Evolutionary conservation across 2,888 invertebrate species (phyloP), one percentile per base, ranked within the genome.

Genomic region (Plagodis dolabraria): DNA sequence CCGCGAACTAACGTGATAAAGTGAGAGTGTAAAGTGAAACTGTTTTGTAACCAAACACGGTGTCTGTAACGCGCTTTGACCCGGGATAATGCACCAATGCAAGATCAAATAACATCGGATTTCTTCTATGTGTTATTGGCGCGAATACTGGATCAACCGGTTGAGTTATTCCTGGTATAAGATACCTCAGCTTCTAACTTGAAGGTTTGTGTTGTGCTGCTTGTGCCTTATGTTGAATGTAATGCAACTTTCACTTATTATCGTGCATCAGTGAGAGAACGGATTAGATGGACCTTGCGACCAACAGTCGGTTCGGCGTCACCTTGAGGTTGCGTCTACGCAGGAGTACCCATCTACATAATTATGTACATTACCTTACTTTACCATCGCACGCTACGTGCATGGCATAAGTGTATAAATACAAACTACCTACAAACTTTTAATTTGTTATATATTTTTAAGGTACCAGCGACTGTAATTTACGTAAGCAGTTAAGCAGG

Each of bases 11-110:
- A 73, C 75, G 79, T 74, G 71, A 73, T 54, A 74, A 22, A 79
- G 79, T 79, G 79, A 83, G 70, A 86, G 89, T 87, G 72, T 80
- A 78, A 85, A 87, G 89, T 91, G 88, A 88, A 85, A 86, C 71
- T 68, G 72, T 74, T 70, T 67, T 52, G 60, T 56, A 56, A 56
- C 53, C 52, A 48, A 56, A 56, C 56, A 56, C 60, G 43, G 47
- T 22, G 35, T 33, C 50, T 36, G 44, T 42, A 44, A 45, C 47
- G 36, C 35, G 46, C 22, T 44, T 33, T 12, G 43, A 50, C 36
- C 34, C 34, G 7, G 43, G 11, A 38, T 36, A 55, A 60, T 59
- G 46, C 54, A 51, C 57, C 47, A 48, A 38, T 52, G 44, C 54
- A 38, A 47, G 34, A 47, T 34, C 33, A 54, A 55, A 60, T 36